phyloP scores from a whole-genome alignment of 1,140 invertebrate species.

The Trachelipus rathkii region DNA sequence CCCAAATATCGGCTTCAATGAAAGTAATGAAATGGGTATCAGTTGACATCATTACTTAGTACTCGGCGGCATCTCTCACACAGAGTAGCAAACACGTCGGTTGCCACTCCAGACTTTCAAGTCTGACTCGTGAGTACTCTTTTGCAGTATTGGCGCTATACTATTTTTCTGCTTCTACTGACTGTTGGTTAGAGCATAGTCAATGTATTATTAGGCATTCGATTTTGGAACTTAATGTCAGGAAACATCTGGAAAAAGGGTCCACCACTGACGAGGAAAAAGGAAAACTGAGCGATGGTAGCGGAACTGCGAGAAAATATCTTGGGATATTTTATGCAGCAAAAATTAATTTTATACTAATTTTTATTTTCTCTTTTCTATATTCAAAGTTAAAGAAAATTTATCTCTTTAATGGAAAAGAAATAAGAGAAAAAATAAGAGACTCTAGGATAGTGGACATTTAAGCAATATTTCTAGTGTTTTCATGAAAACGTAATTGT shows the following conservation, averaged over 20 bases:
- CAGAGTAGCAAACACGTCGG: constrained; percentile 13
- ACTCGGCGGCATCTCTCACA: constrained; percentile 17
- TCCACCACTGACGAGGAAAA: not conserved
- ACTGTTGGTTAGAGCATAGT: not conserved
- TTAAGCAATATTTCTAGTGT: too few relatives aligned
- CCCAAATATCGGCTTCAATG: constrained; percentile 21
- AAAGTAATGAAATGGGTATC: constrained; percentile 26
- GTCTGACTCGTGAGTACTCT: too few relatives aligned
- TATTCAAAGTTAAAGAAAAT: not conserved
- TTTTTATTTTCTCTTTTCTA: not conserved
- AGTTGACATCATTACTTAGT: constrained; percentile 13
- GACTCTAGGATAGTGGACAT: too few relatives aligned
- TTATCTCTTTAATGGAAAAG: too few relatives aligned
- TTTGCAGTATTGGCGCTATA: constrained; percentile 12
- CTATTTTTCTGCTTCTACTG: constrained; percentile 16
- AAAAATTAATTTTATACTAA: not conserved
- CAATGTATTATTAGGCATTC: not conserved
- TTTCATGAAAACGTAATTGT: too few relatives aligned
- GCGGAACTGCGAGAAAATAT: not conserved
- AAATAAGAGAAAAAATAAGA: not conserved
- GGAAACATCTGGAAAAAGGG: not conserved
- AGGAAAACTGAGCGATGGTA: not conserved
- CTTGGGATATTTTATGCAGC: too few relatives aligned
- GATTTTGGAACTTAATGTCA: too few relatives aligned
- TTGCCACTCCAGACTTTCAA: constrained; percentile 19